These are phyloP conservation scores for Epiperipatus broadwayi DNA, from an alignment of 2,888 invertebrate genomes.

Conservation along the genomic window DNA sequence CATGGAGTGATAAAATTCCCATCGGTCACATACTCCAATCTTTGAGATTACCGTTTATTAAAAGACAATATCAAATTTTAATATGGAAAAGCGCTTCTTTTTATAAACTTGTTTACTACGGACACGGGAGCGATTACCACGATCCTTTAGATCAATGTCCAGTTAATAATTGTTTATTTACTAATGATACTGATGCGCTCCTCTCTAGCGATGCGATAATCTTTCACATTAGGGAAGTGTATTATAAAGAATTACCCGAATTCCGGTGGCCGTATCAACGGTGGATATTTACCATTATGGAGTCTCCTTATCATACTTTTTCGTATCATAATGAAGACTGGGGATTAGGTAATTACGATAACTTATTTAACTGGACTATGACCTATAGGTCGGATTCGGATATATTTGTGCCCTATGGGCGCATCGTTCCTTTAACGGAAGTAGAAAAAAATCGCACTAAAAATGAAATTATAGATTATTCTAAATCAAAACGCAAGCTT, in stretches of 20 bases:
- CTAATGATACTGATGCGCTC: constrained; percentile 35
- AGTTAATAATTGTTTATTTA: constrained; percentile 41
- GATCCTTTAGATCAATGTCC: constrained; percentile 40
- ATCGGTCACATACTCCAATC: no score
- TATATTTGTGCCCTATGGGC: constrained; percentile 29
- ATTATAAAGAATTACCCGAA: constrained; percentile 38
- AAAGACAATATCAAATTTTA: no score
- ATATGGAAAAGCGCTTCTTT: no score
- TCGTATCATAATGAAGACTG: no score
- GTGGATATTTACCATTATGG: constrained; percentile 51
- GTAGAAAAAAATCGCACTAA: no score
- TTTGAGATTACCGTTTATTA: no score
- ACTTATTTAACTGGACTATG: constrained; percentile 38
- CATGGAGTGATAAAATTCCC: no score
- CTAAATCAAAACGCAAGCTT: no score
- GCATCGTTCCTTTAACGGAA: constrained; percentile 18
- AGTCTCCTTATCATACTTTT: constrained; percentile 43
- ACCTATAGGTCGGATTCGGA: constrained; percentile 34
- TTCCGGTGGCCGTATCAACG: constrained; percentile 35
- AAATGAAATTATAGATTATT: no score
- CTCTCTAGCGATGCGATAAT: constrained; percentile 42
- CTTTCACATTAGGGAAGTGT: no score
- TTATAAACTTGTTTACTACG: no score
- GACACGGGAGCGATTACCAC: no score
- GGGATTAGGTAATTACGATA: constrained; percentile 35